phyloP scores from a whole-genome alignment of 2,888 invertebrate genomes.

The Andrena bicolor region DNA sequence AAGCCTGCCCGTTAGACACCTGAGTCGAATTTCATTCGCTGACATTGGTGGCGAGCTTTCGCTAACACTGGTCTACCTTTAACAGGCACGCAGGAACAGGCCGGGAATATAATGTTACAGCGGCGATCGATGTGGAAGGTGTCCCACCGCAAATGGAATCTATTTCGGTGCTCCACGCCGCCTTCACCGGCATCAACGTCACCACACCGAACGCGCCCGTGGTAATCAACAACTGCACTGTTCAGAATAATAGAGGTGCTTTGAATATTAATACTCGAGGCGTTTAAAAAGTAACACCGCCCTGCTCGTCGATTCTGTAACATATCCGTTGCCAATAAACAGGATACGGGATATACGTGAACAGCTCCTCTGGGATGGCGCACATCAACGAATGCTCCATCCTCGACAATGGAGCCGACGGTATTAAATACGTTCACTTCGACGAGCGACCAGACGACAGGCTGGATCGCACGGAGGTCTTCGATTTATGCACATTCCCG shows the following conservation, averaged over 20 bases:
- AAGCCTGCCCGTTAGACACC: slow-evolving; percentile 71
- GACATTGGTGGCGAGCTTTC: not conserved
- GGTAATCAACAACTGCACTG: slow-evolving; percentile 91
- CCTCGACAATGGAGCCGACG: slow-evolving; percentile 95
- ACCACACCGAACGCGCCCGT: slow-evolving; percentile 94
- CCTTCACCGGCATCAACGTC: slow-evolving; percentile 96
- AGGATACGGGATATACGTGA: slow-evolving; percentile 95
- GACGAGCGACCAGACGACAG: slow-evolving; percentile 92
- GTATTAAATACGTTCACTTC: slow-evolving; percentile 94
- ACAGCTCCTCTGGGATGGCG: slow-evolving; percentile 94
- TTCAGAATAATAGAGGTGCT: slow-evolving; percentile 86
- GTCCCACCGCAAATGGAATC: slow-evolving; percentile 95
- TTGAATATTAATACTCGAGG: no score
- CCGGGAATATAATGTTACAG: slow-evolving; percentile 91
- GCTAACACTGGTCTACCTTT: slow-evolving; percentile 8
- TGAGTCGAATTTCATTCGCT: not conserved
- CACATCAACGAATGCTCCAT: slow-evolving; percentile 92
- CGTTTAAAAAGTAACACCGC: no score
- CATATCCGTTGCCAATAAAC: slow-evolving; percentile 75
- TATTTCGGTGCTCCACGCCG: slow-evolving; percentile 93
- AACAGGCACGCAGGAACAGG: slow-evolving; percentile 92
- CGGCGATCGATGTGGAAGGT: slow-evolving; percentile 95
- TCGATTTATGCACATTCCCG: slow-evolving; percentile 94
- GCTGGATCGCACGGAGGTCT: slow-evolving; percentile 91
- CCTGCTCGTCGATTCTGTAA: no score